Evolutionary conservation across 2,797 vertebrate genomes (phyloP).

Genomic region (Podarcis siculus): DNA sequence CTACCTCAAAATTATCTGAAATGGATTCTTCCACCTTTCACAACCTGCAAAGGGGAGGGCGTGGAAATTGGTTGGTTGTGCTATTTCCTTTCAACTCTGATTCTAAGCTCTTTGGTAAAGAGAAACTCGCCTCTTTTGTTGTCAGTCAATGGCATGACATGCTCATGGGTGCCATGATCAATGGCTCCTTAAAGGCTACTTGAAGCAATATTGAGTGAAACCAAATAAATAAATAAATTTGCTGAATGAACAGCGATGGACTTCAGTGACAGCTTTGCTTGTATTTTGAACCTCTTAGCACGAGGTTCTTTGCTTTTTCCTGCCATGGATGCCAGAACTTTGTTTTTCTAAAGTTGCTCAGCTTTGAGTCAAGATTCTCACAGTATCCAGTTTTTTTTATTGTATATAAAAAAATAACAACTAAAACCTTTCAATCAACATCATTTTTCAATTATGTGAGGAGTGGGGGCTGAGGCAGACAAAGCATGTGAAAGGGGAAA

Average conservation of each 20-base stretch:
- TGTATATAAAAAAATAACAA: too few relatives aligned
- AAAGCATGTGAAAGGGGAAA: background rate
- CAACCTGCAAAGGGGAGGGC: background rate
- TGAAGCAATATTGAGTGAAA: background rate
- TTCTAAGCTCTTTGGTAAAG: background rate
- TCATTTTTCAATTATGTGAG: conserved; percentile 27
- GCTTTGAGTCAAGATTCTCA: background rate
- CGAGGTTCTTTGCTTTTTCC: background rate
- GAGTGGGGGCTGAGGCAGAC: background rate
- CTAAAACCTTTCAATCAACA: conserved; percentile 18
- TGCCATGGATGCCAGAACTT: background rate
- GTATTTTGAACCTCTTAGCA: background rate
- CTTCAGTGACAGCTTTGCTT: background rate
- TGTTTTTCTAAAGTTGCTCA: conserved; percentile 9
- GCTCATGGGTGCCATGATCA: background rate
- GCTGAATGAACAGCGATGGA: conserved; percentile 3
- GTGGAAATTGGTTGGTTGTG: background rate
- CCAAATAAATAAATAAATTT: background rate
- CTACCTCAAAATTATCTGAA: background rate
- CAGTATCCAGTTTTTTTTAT: background rate
- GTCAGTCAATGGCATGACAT: background rate
- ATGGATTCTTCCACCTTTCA: background rate
- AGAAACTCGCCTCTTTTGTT: background rate
- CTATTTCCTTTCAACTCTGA: background rate
- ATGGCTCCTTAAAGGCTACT: background rate